Evolutionary conservation across 1,140 invertebrate species (phyloP), one percentile per base, ranked within the genome.

Genomic region (Platorchestia sp.): DNA sequence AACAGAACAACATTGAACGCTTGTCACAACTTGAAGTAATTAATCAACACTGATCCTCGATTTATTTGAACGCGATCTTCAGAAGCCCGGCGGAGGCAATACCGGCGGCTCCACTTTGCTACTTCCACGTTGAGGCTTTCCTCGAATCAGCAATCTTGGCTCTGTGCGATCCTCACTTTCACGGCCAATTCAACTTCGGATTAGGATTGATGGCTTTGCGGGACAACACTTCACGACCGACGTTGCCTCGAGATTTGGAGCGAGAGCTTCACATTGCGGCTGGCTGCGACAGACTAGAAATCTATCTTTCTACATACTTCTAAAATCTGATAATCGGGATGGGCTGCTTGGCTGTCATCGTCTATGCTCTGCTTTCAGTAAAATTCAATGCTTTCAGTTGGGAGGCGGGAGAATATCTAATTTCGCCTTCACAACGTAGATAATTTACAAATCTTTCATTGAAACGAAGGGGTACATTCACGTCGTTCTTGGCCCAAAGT

Each of bases 101-200:
- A 75, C 59, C 59, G 27, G 59, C 59, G 59, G 7, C 59, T 75
- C 59, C 59, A 75, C 59, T 75, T 75, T 75, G 27, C 59, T 36
- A 36, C 27, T 19, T 75, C 14, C 59, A 75, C 59, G 27, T 75
- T 36, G 1, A 3, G 59, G 59, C 59, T 75, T 75, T 1, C 59
- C 59, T 75, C 59, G 59, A 75, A 75, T 75, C 59, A 75, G 59
- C 59, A 75, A 75, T 75, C 59, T 75, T 75, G 59, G 59, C 59
- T 75, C 10, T 75, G 59, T 75, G 59, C 10, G 59, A 75, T 75
- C 59, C 59, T 75, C 59, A 75, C 59, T 75, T 75, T 75, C 59
- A 75, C 59, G 59, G 59, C 59, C 59, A 75, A 75, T 75, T 75
- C 59, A 27, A 75, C 59, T 75, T 75, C 59, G 59, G 59, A 75